Conservation (phyloP, 2,797 vertebrate genomes). For the Nyctibius grandis region DNA sequence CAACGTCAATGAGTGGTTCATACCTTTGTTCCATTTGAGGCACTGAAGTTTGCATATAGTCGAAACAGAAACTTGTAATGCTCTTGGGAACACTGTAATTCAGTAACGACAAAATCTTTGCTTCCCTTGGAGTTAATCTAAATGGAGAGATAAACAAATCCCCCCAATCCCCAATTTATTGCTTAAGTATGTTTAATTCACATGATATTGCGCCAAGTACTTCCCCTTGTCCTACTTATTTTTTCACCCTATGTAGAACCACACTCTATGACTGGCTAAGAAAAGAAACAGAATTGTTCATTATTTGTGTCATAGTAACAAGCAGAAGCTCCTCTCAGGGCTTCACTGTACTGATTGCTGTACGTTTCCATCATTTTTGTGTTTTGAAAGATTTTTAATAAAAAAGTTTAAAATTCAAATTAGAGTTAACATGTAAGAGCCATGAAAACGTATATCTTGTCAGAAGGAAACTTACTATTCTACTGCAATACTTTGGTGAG, state of each 20-base stretch:
- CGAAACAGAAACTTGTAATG: constrained; percentile 59
- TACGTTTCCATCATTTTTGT: neutral
- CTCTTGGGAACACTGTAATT: constrained; percentile 76
- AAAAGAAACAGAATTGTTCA: neutral
- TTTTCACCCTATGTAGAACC: neutral
- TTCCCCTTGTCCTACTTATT: neutral
- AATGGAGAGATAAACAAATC: neutral
- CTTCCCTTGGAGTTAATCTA: neutral
- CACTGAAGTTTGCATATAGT: constrained; percentile 58
- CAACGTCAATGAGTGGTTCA: neutral
- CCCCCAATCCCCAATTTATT: neutral
- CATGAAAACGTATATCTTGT: neutral
- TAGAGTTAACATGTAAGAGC: neutral
- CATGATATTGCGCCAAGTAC: neutral
- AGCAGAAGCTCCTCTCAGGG: neutral
- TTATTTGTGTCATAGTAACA: neutral
- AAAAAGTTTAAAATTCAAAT: neutral
- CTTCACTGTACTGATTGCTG: neutral
- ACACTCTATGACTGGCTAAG: neutral
- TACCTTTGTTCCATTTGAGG: constrained; percentile 23
- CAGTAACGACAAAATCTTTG: constrained; percentile 70
- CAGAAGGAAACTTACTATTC: neutral
- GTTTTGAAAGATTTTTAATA: neutral
- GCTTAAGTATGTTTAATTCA: neutral
- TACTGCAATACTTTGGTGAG: neutral